Conservation (phyloP, 1,140 invertebrate species). For the Diorhabda carinulata region DNA sequence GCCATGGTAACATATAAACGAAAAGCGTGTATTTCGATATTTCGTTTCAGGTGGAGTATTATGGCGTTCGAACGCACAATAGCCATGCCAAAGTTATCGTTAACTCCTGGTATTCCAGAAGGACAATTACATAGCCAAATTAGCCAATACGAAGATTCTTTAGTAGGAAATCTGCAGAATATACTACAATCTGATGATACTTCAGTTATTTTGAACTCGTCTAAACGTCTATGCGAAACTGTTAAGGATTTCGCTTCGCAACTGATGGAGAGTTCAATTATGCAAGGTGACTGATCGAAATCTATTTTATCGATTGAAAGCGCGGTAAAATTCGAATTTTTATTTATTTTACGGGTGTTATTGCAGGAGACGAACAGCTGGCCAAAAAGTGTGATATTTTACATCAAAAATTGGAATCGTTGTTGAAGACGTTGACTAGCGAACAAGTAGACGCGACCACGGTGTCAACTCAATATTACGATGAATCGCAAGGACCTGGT, state of each 20-base stretch:
- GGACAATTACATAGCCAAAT: conserved; percentile 51
- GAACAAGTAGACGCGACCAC: conserved; percentile 43
- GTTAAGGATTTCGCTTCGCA: conserved; percentile 72
- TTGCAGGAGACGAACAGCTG: conserved; percentile 57
- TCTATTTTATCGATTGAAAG: not conserved
- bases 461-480: conserved; percentile 29
- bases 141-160: conserved; percentile 72
- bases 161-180: conserved; percentile 77
- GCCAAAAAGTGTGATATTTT: conserved; percentile 68
- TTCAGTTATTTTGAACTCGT: conserved; percentile 67
- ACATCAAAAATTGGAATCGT: conserved; percentile 71
- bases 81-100: conserved; percentile 57
- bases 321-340: not conserved
- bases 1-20: conserved; percentile 38
- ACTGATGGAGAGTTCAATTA: conserved; percentile 55
- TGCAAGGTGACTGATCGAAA: conserved; percentile 42
- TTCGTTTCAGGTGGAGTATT: conserved; percentile 61
- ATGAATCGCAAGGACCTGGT: conserved; percentile 29
- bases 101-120: conserved; percentile 52
- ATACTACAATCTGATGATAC: conserved; percentile 84
- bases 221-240: conserved; percentile 78
- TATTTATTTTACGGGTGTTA: not conserved
- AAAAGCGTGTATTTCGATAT: not conserved
- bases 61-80: conserved; percentile 74
- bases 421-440: conserved; percentile 69